Evolutionary conservation across 37 sponge, comb jelly and placozoan genomes (phyloP), one percentile per base, ranked within the genome.

Genomic region (Eunapius fragilis): DNA sequence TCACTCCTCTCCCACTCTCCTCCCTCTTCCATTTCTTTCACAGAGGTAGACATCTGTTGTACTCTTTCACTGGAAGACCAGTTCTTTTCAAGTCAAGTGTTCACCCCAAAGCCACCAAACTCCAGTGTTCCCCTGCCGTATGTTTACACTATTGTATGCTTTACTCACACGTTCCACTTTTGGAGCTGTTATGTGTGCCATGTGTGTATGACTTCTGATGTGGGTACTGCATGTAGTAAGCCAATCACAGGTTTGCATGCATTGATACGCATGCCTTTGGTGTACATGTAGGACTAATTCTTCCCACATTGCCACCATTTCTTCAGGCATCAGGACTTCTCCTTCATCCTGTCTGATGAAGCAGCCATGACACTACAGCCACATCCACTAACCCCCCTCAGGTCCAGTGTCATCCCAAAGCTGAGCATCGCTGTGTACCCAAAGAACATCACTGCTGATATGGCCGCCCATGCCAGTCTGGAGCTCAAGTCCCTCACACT

Each of bases 321-420:
- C 35, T 75, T 17, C 70, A 85, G 87, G n/a, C 25, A 70, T 49
- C 90, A 89, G 23, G 68, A 41, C 31, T 93, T 93, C 45, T 77
- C 80, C 49, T 89, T 93, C 25, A 24, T 70, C 13, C 77, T 93
- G 72, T 82, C 87, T 48, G 84, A 93, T 24, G 75, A 80, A 4
- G 81, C 78, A 34, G 87, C 68, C 22, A 31, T 49, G 49, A 5
- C n/a, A 0, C 86, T 90, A 25, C 81, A 85, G 25, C 72, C 83
- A 25, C 19, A 27, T 48, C 49, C 68, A 10, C 47, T 71, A 22
- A 28, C 6, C n/a, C 72, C 84, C 14, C 14, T 38, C 25, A 32
- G 71, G n/a, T 75, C 77, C 58, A 26, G n/a, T 4, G 73, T 70
- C 33, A 50, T 68, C 22, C 72, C 84, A 2, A 90, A 86, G 72